Evolutionary conservation across 1,140 invertebrate species (phyloP), one percentile per base, ranked within the genome.

Genomic region (Dendroctonus ponderosae): DNA sequence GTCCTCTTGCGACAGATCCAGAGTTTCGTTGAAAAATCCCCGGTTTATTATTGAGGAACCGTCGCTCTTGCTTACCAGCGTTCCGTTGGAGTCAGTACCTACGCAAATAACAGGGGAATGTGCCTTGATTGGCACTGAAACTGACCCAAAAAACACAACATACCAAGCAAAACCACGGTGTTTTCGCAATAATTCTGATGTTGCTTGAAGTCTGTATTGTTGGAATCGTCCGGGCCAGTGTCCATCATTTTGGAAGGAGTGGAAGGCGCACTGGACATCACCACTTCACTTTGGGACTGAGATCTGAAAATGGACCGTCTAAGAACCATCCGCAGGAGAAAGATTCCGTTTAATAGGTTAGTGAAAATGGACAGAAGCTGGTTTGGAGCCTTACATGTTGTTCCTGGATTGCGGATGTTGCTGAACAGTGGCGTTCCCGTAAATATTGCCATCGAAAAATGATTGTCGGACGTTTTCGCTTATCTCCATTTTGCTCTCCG

Each of bases 1-100:
- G 76, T 95, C 93, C 75, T 96, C 93, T 75, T 95, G 92, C 46
- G 92, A 93, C n/a, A 96, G 80, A 75, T 94, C 91, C 62, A 96
- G 78, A 5, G 92, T 94, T 80, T 94, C 91, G 70, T 91, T 88
- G 70, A 88, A 89, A 77, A 88, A 87, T 71, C 72, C 72, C 73
- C 80, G 80, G 66, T 82, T 80, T 62, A 78, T 76, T 49, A 80
- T 81, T 75, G 83, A 82, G 76, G 82, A 80, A 61, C 79, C 79
- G 74, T 83, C 77, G 61, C 75, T 78, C 72, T 79, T 78, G 67
- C 75, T 79, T 44, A 79, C 73, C 40, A 77, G 56, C 2, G 77
- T 75, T 37, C 76, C 76, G 61, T 75, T 77, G n/a, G 77, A 79
- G 65, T 78, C 83, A 14, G 82, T 81, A 44, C 73, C 74, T 67